Conservation (phyloP, 1,140 invertebrate genomes). For the Aporrectodea caliginosa region DNA sequence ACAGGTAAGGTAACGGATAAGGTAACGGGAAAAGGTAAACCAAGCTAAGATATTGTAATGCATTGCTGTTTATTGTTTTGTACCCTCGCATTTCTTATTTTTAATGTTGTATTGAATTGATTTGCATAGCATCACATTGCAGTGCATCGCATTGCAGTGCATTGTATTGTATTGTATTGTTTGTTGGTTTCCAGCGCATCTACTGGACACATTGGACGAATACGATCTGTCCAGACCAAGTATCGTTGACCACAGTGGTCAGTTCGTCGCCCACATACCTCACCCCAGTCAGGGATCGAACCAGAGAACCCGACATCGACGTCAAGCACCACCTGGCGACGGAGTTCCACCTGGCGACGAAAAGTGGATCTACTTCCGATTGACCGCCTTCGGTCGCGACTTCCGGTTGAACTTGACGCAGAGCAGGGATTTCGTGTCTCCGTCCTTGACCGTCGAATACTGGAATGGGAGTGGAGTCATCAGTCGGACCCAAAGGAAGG, state of each 20-base stretch:
- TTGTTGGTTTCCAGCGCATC: background rate
- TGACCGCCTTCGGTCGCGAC: constrained; percentile 42
- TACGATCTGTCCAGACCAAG: constrained; percentile 43
- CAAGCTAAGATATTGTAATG: no score
- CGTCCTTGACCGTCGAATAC: constrained; percentile 39
- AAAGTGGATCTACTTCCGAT: constrained; percentile 40
- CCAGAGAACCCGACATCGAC: constrained; percentile 13
- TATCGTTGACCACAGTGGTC: constrained; percentile 39
- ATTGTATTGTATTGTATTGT: no score
- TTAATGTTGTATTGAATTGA: no score
- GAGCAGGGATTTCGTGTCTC: constrained; percentile 39
- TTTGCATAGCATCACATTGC: no score
- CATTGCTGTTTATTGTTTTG: no score
- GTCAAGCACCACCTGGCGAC: constrained; percentile 21
- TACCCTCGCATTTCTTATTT: no score
- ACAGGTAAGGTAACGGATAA: no score
- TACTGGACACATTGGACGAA: constrained; percentile 15
- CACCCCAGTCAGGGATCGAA: background rate
- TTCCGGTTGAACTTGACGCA: constrained; percentile 44
- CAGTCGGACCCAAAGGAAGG: constrained; percentile 13
- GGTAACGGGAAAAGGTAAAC: no score
- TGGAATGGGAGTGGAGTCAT: constrained; percentile 33
- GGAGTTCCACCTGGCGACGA: background rate
- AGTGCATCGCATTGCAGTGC: no score
- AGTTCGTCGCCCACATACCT: constrained; percentile 40